Conservation (phyloP, 2,797 vertebrate species). For the Poeciliopsis paucimaculata region DNA sequence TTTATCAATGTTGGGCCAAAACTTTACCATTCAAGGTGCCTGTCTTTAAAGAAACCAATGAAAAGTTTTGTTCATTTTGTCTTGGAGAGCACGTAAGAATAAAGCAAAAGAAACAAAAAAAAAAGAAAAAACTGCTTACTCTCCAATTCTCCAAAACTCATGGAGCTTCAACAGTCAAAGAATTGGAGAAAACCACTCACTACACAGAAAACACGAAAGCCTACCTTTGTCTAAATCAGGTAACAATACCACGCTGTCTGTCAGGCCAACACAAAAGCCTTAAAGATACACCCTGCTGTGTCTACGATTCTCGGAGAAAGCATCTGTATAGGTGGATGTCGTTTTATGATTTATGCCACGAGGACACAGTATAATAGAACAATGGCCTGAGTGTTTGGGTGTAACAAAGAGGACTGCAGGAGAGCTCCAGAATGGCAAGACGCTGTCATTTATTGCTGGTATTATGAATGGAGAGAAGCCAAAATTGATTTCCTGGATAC, state of each 20-base stretch:
- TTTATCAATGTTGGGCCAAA: conserved; percentile 34
- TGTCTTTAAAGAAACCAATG: conserved; percentile 35
- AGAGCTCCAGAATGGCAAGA: conserved; percentile 43
- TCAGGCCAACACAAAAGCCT: conserved; percentile 69
- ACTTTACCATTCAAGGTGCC: conserved; percentile 24
- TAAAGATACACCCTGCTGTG: conserved; percentile 63
- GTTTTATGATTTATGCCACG: conserved; percentile 73
- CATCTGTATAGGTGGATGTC: conserved; percentile 54
- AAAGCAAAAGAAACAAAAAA: conserved; percentile 5
- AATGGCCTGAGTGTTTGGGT: conserved; percentile 69
- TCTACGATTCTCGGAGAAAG: conserved; percentile 58
- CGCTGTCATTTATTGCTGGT: conserved; percentile 49
- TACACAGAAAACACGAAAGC: conserved; percentile 69
- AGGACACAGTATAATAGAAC: conserved; percentile 71
- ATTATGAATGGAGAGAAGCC: conserved; percentile 47
- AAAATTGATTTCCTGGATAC: conserved; percentile 49
- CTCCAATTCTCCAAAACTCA: conserved; percentile 31
- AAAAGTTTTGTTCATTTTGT: conserved; percentile 29
- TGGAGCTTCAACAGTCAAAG: conserved; percentile 31
- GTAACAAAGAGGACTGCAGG: conserved; percentile 65
- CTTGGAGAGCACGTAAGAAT: conserved; percentile 20
- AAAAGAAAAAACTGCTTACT: conserved; percentile 2
- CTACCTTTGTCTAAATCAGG: conserved; percentile 76
- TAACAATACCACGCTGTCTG: conserved; percentile 73
- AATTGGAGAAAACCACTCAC: conserved; percentile 34